Evolutionary conservation across 2,888 invertebrate genomes (phyloP).

Genomic region (Philopedon plagiatum): DNA sequence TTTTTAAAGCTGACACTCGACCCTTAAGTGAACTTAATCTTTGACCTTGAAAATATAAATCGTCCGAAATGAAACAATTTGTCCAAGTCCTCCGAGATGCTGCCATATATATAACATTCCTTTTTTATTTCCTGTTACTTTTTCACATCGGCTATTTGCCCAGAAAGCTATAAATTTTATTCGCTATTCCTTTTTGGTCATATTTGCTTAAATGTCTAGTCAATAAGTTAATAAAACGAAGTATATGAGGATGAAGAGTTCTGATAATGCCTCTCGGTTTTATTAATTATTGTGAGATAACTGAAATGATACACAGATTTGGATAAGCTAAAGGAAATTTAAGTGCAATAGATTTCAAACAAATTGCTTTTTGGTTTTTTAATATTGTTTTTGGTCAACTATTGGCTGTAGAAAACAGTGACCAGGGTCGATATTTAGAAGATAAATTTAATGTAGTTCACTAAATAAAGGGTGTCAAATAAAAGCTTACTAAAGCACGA

Average conservation of each 20-base stretch:
- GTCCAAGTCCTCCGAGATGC: slow-evolving; percentile 33
- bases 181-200: slow-evolving; percentile 31
- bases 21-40: slow-evolving; percentile 41
- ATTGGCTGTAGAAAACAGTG: too few species aligned
- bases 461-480: too few species aligned
- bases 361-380: too few species aligned
- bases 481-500: too few species aligned
- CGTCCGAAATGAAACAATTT: slow-evolving; percentile 46
- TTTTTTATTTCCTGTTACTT: slow-evolving; percentile 26
- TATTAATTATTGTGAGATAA: background rate
- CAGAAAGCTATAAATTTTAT: slow-evolving; percentile 38
- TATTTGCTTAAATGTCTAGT: slow-evolving; percentile 36
- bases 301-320: background rate
- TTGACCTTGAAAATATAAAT: slow-evolving; percentile 42
- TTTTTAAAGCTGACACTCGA: slow-evolving; percentile 17
- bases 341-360: too few species aligned
- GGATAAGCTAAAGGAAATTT: background rate
- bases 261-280: slow-evolving; percentile 3
- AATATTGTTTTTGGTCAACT: too few species aligned
- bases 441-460: too few species aligned
- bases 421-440: too few species aligned
- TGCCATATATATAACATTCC: slow-evolving; percentile 38
- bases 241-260: slow-evolving; percentile 9
- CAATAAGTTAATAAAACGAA: slow-evolving; percentile 28
- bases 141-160: slow-evolving; percentile 25